A percentile compares a stretch with the other conserved stretches of the same genome.
Evolutionary conservation across 2,888 invertebrate genomes (phyloP).

Genomic region (Crematogaster levior): DNA sequence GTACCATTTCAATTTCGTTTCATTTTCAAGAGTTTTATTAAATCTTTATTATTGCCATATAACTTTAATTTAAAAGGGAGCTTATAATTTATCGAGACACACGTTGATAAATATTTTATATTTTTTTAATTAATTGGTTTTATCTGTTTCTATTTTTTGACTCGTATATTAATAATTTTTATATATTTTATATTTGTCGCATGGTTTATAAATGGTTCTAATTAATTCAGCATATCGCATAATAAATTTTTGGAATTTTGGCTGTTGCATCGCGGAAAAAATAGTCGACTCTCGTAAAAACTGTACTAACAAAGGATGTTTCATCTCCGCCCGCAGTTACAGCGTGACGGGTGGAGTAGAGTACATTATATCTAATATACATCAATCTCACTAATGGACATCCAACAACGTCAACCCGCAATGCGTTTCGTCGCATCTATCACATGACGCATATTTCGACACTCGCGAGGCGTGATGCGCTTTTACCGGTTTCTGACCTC

Average conservation of each 20-base stretch:
- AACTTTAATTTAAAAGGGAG: neutral
- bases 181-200: neutral
- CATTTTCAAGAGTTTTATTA: no score
- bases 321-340: neutral
- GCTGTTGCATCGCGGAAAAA: neutral
- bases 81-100: neutral
- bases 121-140: neutral
- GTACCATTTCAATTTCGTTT: neutral
- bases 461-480: neutral
- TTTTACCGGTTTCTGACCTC: neutral
- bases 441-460: slow-evolving; percentile 28
- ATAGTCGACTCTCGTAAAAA: slow-evolving; percentile 3
- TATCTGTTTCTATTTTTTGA: neutral
- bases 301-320: neutral
- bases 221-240: neutral
- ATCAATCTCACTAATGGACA: slow-evolving; percentile 53
- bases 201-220: neutral
- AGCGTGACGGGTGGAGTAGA: neutral
- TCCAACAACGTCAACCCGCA: slow-evolving; percentile 31
- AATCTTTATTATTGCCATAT: neutral
- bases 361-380: slow-evolving; percentile 48
- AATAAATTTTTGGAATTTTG: no score
- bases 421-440: slow-evolving; percentile 40
- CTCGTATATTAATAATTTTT: neutral
- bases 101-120: neutral